Conservation (phyloP, 2,888 invertebrate species). For the Amphiduros pacificus region DNA sequence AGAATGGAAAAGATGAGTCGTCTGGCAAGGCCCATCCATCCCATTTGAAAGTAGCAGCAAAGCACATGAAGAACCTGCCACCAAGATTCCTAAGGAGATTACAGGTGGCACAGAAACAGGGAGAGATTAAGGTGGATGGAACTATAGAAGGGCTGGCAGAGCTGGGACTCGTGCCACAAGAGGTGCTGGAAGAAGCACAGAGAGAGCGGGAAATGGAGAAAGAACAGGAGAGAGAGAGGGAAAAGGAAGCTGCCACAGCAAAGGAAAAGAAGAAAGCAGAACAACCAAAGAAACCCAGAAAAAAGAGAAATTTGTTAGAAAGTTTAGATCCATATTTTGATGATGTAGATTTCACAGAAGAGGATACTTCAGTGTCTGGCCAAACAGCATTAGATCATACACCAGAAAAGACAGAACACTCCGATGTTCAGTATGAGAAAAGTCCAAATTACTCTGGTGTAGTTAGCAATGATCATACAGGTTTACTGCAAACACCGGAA, state of each 20-base stretch:
- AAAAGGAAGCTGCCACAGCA: conserved; percentile 22
- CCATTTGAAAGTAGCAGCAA: conserved; percentile 35
- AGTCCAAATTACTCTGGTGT: too few relatives aligned
- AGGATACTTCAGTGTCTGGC: background rate
- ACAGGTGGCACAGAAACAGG: conserved; percentile 12
- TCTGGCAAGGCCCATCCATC: conserved; percentile 30
- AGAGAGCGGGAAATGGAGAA: conserved; percentile 27
- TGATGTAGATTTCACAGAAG: conserved; percentile 5
- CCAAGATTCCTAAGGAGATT: conserved; percentile 31
- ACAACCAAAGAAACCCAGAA: conserved; percentile 1
- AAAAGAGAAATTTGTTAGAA: conserved; percentile 1
- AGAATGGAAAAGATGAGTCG: conserved; percentile 7
- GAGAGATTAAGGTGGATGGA: background rate
- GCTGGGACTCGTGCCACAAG: background rate
- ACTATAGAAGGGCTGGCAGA: conserved; percentile 28
- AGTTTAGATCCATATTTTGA: conserved; percentile 7
- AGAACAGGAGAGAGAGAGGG: conserved; percentile 20
- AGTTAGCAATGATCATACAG: too few relatives aligned
- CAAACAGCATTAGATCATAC: too few relatives aligned
- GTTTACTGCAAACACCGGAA: too few relatives aligned
- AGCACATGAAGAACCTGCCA: conserved; percentile 35
- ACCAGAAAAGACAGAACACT: background rate
- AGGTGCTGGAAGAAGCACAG: conserved; percentile 28
- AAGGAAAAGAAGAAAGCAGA: conserved; percentile 6
- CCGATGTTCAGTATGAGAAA: background rate